These are phyloP conservation scores for Brachymystax lenok DNA, from an alignment of 2,797 vertebrate genomes.

Conservation along the genomic window DNA sequence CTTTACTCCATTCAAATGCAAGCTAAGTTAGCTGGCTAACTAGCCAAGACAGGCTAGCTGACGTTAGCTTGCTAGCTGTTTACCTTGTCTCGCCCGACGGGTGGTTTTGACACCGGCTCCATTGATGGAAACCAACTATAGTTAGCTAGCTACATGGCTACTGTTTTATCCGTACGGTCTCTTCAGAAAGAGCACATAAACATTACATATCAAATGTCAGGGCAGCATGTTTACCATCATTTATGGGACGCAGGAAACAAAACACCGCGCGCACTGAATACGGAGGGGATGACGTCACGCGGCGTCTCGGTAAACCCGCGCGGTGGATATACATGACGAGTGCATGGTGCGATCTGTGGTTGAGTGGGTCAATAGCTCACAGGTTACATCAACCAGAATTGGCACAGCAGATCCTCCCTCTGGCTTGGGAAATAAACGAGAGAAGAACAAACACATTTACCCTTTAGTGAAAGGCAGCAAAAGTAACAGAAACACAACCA, in stretches of 20 bases:
- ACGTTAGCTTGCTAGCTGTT: slow-evolving; percentile 44
- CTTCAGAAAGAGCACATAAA: background rate
- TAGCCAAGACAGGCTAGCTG: background rate
- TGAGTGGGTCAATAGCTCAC: background rate
- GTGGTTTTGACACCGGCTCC: slow-evolving; percentile 60
- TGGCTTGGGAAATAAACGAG: background rate
- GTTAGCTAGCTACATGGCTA: background rate
- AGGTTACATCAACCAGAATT: background rate
- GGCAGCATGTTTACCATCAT: background rate
- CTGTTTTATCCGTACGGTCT: background rate
- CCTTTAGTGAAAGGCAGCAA: background rate
- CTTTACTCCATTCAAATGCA: background rate
- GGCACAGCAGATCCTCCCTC: background rate
- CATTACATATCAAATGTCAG: background rate
- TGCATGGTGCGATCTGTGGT: background rate
- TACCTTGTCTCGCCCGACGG: slow-evolving; percentile 24
- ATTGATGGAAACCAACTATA: slow-evolving; percentile 42
- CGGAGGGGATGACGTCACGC: background rate
- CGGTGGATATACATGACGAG: no score
- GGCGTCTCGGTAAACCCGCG: background rate
- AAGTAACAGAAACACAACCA: background rate
- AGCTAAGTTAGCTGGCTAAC: background rate
- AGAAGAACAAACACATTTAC: background rate
- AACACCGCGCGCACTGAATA: background rate
- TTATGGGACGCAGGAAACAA: background rate